These are phyloP conservation scores for Cyanistes caeruleus DNA, from an alignment of 2,113 vertebrate species.

Conservation along the genomic window DNA sequence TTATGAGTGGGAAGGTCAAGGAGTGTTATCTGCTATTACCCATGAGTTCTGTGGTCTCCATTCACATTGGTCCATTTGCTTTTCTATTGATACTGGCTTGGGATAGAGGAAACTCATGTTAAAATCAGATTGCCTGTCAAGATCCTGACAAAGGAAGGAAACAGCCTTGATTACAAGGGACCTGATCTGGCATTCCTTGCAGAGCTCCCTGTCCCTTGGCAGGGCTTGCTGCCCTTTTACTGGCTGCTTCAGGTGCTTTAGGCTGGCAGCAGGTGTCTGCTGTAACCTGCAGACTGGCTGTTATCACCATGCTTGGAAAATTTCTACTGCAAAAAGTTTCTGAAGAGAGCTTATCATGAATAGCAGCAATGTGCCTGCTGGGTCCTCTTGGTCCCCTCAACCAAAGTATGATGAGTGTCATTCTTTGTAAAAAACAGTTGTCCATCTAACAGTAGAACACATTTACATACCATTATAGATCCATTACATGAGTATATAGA, in stretches of 20 bases:
- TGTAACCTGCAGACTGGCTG: not conserved
- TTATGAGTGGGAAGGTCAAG: slow-evolving; percentile 59
- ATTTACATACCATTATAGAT: not conserved
- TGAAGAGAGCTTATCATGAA: not conserved
- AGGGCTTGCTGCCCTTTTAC: not conserved
- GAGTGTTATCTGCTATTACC: slow-evolving; percentile 35
- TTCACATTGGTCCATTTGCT: slow-evolving; percentile 29
- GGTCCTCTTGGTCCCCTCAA: not conserved
- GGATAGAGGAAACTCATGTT: slow-evolving; percentile 28
- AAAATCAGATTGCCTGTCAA: slow-evolving; percentile 19
- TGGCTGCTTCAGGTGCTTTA: not conserved
- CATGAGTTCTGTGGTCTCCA: slow-evolving; percentile 6
- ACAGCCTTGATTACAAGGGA: not conserved
- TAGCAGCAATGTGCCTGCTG: too few species aligned
- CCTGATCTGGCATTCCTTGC: not conserved
- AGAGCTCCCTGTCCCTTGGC: not conserved
- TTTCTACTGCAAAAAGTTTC: not conserved
- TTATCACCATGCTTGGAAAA: not conserved
- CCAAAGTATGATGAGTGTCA: not conserved
- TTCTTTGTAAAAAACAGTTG: not conserved
- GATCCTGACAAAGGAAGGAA: slow-evolving; percentile 47
- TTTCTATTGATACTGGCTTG: slow-evolving; percentile 56
- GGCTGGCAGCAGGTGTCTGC: not conserved
- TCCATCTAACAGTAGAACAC: not conserved
- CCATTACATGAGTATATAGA: not conserved